Percentiles rank a stretch among this genome's conserved stretches.
Evolutionary conservation across 2,888 invertebrate species (phyloP).

Genomic region (Boloria euphrosyne): DNA sequence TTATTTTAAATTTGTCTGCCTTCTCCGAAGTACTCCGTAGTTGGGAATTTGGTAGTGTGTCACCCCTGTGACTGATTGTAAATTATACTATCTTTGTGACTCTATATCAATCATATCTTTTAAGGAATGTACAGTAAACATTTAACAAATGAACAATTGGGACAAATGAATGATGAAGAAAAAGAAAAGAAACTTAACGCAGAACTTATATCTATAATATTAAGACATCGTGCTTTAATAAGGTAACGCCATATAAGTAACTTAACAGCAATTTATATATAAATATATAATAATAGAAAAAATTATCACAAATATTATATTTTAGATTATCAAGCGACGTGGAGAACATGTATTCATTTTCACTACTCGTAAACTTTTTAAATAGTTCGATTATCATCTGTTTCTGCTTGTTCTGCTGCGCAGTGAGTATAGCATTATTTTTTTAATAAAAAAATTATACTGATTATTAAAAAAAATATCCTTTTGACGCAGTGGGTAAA

Average conservation of each 20-base stretch:
- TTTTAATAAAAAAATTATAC: background rate
- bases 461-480: too few species aligned
- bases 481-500: too few species aligned
- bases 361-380: constrained; percentile 62
- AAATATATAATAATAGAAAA: background rate
- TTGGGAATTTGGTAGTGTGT: too few species aligned
- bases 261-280: background rate
- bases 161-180: constrained; percentile 8
- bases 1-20: too few species aligned
- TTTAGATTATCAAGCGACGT: constrained; percentile 45
- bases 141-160: background rate
- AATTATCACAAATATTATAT: background rate
- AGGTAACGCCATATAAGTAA: background rate
- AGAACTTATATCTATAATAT: constrained; percentile 54
- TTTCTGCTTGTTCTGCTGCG: constrained; percentile 53
- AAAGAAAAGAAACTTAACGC: constrained; percentile 48
- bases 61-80: too few species aligned
- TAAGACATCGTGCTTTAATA: constrained; percentile 58
- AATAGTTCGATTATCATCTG: constrained; percentile 65
- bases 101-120: background rate
- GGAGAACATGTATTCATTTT: constrained; percentile 53
- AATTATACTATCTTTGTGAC: too few species aligned
- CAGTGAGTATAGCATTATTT: constrained; percentile 44
- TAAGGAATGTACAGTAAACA: constrained; percentile 20
- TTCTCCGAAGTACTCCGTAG: too few species aligned